Evolutionary conservation across 2,113 vertebrate species (phyloP).

Genomic region (Aix galericulata): DNA sequence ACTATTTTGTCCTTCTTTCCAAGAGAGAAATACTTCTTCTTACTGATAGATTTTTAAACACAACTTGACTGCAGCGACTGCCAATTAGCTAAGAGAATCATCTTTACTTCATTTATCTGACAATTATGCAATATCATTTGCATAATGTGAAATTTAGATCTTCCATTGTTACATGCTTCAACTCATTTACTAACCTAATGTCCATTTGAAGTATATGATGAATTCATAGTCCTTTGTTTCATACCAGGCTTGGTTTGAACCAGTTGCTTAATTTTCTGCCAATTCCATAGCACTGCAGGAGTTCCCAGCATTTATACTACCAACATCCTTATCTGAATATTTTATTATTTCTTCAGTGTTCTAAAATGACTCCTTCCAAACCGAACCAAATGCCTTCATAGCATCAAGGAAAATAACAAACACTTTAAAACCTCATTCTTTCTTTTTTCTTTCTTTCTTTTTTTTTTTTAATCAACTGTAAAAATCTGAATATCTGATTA

Average conservation of each 20-base stretch:
- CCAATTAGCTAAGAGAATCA: background rate
- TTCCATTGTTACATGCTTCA: background rate
- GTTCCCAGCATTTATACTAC: background rate
- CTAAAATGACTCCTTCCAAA: background rate
- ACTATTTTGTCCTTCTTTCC: background rate
- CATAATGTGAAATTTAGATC: slow-evolving; percentile 20
- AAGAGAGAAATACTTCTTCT: background rate
- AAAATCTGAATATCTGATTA: slow-evolving; percentile 21
- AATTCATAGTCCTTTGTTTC: background rate
- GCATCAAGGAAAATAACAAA: background rate
- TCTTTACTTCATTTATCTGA: background rate
- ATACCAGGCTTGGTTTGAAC: background rate
- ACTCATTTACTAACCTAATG: background rate
- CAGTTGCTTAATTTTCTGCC: slow-evolving; percentile 38
- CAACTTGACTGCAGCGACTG: background rate
- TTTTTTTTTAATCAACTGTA: background rate
- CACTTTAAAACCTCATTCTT: background rate
- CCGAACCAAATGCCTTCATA: background rate
- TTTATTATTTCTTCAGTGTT: rapidly evolving
- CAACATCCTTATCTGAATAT: background rate
- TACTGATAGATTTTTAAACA: background rate
- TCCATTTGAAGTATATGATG: background rate
- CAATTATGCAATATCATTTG: background rate
- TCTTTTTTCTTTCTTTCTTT: background rate
- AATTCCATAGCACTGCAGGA: slow-evolving; percentile 1